Percentiles rank a stretch among this genome's conserved stretches.
Conservation (phyloP, 2,113 vertebrate genomes). For the Microcebus ravelobensis region DNA sequence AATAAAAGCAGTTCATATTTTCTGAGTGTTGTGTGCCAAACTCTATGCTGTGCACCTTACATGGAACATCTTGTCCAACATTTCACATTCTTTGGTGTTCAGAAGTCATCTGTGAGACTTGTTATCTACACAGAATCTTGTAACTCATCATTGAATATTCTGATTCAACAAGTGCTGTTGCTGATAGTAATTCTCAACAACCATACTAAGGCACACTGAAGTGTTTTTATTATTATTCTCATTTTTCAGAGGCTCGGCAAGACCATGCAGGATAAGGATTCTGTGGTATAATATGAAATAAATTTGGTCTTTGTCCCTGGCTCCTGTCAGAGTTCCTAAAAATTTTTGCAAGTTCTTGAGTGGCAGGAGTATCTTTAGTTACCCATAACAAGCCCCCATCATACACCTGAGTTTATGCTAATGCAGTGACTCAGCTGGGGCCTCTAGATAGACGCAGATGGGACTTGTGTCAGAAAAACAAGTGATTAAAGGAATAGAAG, state of each 20-base stretch:
- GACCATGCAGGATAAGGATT: neutral
- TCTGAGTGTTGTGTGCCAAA: neutral
- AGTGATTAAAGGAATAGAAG: neutral
- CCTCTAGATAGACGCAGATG: neutral
- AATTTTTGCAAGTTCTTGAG: neutral
- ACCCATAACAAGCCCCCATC: neutral
- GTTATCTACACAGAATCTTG: neutral
- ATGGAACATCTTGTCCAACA: neutral
- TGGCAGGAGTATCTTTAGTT: neutral
- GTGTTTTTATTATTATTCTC: neutral
- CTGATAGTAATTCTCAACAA: neutral
- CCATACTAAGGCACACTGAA: neutral
- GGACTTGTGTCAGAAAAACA: neutral
- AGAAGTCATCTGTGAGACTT: neutral
- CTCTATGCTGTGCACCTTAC: neutral
- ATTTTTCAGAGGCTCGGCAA: neutral
- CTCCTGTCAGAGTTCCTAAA: neutral
- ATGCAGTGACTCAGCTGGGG: neutral
- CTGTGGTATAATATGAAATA: neutral
- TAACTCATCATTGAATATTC: neutral
- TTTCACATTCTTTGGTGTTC: accelerated
- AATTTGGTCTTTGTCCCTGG: neutral
- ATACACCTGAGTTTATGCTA: neutral
- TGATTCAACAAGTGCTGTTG: neutral
- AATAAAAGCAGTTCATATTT: neutral